Evolutionary conservation across 2,888 invertebrate genomes (phyloP).

Genomic region (Agrilus biguttatus): DNA sequence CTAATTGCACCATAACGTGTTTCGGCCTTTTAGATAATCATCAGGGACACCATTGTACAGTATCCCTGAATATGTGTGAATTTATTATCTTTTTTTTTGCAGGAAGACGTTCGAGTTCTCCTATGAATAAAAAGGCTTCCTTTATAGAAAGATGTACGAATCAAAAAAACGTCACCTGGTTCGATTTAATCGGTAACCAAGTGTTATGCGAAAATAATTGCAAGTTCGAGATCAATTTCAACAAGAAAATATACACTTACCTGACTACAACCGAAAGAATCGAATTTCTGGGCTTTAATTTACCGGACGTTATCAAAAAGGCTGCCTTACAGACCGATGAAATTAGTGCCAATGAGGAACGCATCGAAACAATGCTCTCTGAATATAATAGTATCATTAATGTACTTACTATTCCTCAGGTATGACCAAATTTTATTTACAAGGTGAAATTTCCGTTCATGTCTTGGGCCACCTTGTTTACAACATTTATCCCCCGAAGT

Average conservation of each 20-base stretch:
- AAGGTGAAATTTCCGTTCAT: too few species aligned
- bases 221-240: conserved; percentile 52
- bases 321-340: conserved; percentile 47
- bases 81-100: too few species aligned
- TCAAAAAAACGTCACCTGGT: conserved; percentile 40
- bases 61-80: too few species aligned
- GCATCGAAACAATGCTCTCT: conserved; percentile 40
- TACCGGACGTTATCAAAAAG: conserved; percentile 38
- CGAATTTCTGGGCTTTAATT: conserved; percentile 49
- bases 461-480: too few species aligned
- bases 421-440: conserved; percentile 19
- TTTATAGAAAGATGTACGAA: conserved; percentile 19
- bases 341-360: conserved; percentile 50
- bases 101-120: too few species aligned
- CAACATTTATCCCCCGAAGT: too few species aligned
- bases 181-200: conserved; percentile 51
- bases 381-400: conserved; percentile 50
- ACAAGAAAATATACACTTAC: conserved; percentile 47
- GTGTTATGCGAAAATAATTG: conserved; percentile 53
- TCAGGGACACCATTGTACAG: too few species aligned
- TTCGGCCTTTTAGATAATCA: too few species aligned
- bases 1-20: too few species aligned
- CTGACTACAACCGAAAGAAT: conserved; percentile 61
- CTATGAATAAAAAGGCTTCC: too few species aligned
- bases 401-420: conserved; percentile 57